Percentiles rank a stretch among this genome's conserved stretches.
phyloP scores from a whole-genome alignment of 2,888 invertebrate species.

The Philopedon plagiatum region DNA sequence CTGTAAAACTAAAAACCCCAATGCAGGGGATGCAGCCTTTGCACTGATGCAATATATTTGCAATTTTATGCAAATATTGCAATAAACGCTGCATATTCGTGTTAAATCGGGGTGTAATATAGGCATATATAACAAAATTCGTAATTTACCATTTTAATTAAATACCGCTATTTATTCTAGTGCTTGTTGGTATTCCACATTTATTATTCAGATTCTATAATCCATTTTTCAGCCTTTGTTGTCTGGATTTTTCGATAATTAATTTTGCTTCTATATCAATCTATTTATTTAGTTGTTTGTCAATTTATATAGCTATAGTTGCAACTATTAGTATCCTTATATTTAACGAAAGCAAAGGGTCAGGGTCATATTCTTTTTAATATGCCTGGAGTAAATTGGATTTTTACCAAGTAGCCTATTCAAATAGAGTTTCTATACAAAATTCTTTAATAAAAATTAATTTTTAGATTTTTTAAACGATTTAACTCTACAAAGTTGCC shows the following conservation, averaged over 20 bases:
- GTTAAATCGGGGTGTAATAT: slow-evolving; percentile 52
- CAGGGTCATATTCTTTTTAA: too few relatives aligned
- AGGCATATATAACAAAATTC: slow-evolving; percentile 49
- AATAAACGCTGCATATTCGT: slow-evolving; percentile 57
- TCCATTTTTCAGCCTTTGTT: slow-evolving; percentile 46
- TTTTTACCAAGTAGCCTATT: too few relatives aligned
- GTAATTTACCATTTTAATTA: slow-evolving; percentile 52
- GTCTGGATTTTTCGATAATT: slow-evolving; percentile 46
- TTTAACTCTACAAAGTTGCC: background rate
- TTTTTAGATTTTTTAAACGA: background rate
- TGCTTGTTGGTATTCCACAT: slow-evolving; percentile 49
- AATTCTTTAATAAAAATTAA: too few relatives aligned
- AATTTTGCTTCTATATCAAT: slow-evolving; percentile 28
- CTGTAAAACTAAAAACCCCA: slow-evolving; percentile 59
- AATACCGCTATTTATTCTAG: slow-evolving; percentile 51
- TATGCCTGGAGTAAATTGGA: too few relatives aligned
- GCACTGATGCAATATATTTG: slow-evolving; percentile 54
- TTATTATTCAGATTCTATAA: slow-evolving; percentile 50
- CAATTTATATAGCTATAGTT: background rate
- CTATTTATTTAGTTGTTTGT: slow-evolving; percentile 1
- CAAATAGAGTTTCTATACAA: too few relatives aligned
- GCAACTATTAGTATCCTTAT: too few relatives aligned
- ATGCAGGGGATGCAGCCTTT: slow-evolving; percentile 46
- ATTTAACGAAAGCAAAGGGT: too few relatives aligned
- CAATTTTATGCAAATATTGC: slow-evolving; percentile 63